Evolutionary conservation across 2,888 invertebrate genomes (phyloP).

Genomic region (Drosophila recens): DNA sequence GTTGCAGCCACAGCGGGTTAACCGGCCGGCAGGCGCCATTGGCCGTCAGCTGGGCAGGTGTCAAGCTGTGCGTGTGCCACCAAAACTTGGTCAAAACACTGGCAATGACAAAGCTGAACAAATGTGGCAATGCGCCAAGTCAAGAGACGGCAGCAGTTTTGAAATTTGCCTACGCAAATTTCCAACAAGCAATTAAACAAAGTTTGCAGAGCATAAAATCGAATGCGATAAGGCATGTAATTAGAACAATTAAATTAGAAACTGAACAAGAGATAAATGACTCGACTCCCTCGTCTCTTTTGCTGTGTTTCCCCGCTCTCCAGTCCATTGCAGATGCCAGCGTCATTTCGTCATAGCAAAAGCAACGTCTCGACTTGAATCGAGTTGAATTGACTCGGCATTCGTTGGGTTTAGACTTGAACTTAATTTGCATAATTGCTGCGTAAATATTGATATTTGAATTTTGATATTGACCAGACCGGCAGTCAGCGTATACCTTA

Average conservation of each 20-base stretch:
- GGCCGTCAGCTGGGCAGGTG: conserved; percentile 60
- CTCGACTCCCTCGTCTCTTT: background rate
- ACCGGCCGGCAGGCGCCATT: conserved; percentile 31
- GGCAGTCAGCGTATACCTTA: conserved; percentile 35
- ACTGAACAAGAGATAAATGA: conserved; percentile 34
- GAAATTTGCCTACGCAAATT: conserved; percentile 33
- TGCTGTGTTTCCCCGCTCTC: background rate
- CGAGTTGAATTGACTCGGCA: background rate
- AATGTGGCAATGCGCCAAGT: conserved; percentile 40
- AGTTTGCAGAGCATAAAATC: conserved; percentile 29
- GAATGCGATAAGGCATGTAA: conserved; percentile 56
- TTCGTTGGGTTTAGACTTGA: conserved; percentile 56
- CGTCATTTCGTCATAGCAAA: conserved; percentile 64
- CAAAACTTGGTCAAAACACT: conserved; percentile 42
- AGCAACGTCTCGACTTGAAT: conserved; percentile 11
- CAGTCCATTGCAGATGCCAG: conserved; percentile 57
- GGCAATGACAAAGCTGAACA: conserved; percentile 24
- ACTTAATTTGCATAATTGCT: conserved; percentile 80
- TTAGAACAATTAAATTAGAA: conserved; percentile 73
- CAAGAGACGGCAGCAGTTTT: conserved; percentile 8
- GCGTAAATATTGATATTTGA: conserved; percentile 80
- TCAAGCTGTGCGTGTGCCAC: conserved; percentile 75
- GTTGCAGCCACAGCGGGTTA: conserved; percentile 14
- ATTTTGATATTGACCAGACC: conserved; percentile 74
- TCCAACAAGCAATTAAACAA: conserved; percentile 71